Conservation (phyloP, 1,140 invertebrate species). For the Drosophila leontia region DNA sequence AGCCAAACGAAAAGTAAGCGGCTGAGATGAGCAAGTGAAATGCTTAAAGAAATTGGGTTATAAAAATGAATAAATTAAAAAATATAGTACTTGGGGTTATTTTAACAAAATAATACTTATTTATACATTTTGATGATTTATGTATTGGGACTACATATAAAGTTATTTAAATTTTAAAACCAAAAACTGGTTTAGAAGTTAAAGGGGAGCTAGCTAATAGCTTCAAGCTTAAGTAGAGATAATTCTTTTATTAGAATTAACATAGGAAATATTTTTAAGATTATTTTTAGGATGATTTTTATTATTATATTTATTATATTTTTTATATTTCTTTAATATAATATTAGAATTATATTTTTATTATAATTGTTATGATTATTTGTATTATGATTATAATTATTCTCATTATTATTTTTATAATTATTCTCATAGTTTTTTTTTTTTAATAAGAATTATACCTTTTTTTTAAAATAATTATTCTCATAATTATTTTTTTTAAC, state of each 20-base stretch:
- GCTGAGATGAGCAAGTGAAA: constrained; percentile 5
- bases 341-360: too few relatives aligned
- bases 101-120: background rate
- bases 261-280: too few relatives aligned
- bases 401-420: background rate
- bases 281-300: background rate
- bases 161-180: background rate
- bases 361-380: too few relatives aligned
- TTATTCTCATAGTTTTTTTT: background rate
- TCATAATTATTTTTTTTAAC: background rate
- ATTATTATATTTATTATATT: background rate
- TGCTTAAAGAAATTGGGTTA: background rate
- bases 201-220: background rate
- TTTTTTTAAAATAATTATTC: too few relatives aligned
- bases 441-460: too few relatives aligned
- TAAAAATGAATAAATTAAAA: background rate
- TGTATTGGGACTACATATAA: background rate
- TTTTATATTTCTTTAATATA: background rate
- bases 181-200: background rate
- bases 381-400: background rate
- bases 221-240: background rate
- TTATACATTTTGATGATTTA: background rate
- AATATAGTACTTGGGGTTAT: background rate
- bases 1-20: background rate
- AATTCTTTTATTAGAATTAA: background rate